A percentile compares a stretch with the other conserved stretches of the same genome.
Conservation (phyloP, 2,797 vertebrate genomes). For the Clarias laeviceps region DNA sequence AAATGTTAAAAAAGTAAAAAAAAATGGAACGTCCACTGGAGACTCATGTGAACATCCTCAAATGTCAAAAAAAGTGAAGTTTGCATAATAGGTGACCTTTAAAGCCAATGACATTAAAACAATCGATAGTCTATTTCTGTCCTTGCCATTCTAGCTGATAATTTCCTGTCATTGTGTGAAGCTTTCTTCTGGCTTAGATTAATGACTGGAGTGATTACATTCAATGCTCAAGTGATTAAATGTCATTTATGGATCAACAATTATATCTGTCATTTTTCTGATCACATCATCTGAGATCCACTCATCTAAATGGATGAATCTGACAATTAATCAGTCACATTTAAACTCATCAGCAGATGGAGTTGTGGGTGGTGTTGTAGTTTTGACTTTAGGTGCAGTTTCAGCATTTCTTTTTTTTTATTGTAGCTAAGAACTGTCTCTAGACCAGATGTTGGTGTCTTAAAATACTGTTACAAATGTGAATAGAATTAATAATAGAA, state of each 20-base stretch:
- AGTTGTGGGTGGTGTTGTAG: neutral
- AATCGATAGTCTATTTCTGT: constrained; percentile 34
- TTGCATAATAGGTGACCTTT: too few species aligned
- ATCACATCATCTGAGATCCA: constrained; percentile 37
- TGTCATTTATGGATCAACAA: constrained; percentile 39
- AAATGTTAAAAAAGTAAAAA: too few species aligned
- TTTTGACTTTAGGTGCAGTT: too few species aligned
- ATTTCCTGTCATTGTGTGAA: constrained; percentile 22
- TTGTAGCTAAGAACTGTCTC: neutral
- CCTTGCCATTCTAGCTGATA: constrained; percentile 15
- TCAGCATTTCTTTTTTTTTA: neutral
- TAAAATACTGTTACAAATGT: neutral
- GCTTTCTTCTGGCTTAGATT: constrained; percentile 21
- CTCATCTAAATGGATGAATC: constrained; percentile 26
- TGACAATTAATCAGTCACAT: constrained; percentile 32
- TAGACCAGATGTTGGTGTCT: neutral
- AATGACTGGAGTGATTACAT: constrained; percentile 37
- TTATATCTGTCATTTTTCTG: constrained; percentile 21
- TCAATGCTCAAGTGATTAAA: constrained; percentile 45
- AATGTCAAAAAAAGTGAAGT: too few species aligned
- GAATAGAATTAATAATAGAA: neutral
- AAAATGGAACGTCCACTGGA: too few species aligned
- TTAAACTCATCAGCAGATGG: constrained; percentile 19
- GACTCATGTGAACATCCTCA: too few species aligned
- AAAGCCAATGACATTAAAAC: constrained; percentile 26